Conservation (phyloP, 2,888 invertebrate species). For the Cryptocheilus praepositus region DNA sequence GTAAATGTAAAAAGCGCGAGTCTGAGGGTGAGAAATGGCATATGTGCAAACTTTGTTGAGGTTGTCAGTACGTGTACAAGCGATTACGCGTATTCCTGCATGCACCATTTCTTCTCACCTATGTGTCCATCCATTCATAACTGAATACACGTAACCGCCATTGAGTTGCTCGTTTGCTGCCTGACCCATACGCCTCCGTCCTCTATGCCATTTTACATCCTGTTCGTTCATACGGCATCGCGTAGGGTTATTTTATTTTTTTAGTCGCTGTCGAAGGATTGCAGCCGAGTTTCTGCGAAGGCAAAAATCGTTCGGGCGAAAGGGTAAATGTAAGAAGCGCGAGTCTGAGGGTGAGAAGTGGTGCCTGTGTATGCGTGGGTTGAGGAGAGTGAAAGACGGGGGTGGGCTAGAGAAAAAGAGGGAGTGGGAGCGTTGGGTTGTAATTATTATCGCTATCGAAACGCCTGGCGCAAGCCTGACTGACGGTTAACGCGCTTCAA, state of each 20-base stretch:
- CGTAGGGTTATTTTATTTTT: too few relatives aligned
- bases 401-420: constrained; percentile 14
- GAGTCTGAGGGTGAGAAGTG: neutral
- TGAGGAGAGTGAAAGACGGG: constrained; percentile 13
- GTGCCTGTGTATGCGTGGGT: constrained; percentile 9
- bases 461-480: constrained; percentile 25
- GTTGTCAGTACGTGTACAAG: too few relatives aligned
- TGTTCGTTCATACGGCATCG: too few relatives aligned
- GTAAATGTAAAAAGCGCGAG: neutral
- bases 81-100: too few relatives aligned
- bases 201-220: too few relatives aligned
- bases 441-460: constrained; percentile 46
- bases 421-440: constrained; percentile 29
- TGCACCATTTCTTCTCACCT: too few relatives aligned
- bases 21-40: neutral
- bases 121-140: too few relatives aligned
- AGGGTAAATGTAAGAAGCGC: neutral
- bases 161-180: too few relatives aligned
- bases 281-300: neutral
- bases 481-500: constrained; percentile 38
- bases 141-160: too few relatives aligned
- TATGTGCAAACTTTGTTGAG: too few relatives aligned
- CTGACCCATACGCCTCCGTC: too few relatives aligned
- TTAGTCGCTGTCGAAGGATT: too few relatives aligned
- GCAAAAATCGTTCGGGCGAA: neutral